phyloP scores from a whole-genome alignment of 2,797 vertebrate genomes.

The Carcharodon carcharias region DNA sequence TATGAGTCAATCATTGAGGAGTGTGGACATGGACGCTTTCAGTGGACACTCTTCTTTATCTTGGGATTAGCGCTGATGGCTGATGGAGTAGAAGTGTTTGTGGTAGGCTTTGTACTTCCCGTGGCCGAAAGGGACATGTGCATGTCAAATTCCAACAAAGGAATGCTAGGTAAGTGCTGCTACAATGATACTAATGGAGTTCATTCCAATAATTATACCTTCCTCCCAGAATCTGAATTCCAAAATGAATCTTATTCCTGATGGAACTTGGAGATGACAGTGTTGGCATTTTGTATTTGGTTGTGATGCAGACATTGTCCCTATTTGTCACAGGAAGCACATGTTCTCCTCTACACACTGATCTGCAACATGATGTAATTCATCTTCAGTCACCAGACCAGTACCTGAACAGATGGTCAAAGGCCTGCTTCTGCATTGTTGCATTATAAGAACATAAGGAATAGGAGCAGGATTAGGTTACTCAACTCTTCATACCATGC shows the following conservation, averaged over 20 bases:
- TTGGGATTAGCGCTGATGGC: slow-evolving; percentile 92
- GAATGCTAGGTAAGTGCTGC: slow-evolving; percentile 83
- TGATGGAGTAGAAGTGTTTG: slow-evolving; percentile 89
- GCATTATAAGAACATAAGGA: too few species aligned
- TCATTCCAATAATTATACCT: background rate
- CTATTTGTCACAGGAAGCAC: background rate
- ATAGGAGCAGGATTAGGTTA: too few species aligned
- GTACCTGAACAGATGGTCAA: background rate
- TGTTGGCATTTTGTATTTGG: background rate
- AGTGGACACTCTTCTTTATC: slow-evolving; percentile 87
- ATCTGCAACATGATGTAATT: background rate
- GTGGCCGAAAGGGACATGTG: slow-evolving; percentile 98
- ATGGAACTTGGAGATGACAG: background rate
- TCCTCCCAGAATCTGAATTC: background rate
- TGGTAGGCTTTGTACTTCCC: slow-evolving; percentile 89
- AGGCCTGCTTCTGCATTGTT: background rate
- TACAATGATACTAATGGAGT: background rate
- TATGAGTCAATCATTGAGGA: slow-evolving; percentile 93
- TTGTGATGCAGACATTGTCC: background rate
- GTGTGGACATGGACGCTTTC: slow-evolving; percentile 90
- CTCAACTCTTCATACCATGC: too few species aligned
- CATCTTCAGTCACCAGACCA: background rate
- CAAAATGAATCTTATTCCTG: background rate
- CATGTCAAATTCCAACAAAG: slow-evolving; percentile 88
- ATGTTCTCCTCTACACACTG: background rate